Conservation (phyloP, 1,140 invertebrate genomes). For the Potamilus streckersoni region DNA sequence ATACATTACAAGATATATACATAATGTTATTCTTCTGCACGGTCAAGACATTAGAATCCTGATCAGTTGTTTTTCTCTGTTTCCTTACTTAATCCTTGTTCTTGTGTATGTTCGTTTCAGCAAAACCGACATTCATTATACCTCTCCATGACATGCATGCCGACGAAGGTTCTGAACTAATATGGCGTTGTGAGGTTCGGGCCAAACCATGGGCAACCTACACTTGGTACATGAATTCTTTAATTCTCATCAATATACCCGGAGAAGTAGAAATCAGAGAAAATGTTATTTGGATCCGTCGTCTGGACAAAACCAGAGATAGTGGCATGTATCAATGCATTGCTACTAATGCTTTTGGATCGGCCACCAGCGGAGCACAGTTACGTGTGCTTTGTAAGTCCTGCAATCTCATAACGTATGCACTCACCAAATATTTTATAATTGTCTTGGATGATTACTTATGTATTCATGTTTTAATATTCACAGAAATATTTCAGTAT, state of each 20-base stretch:
- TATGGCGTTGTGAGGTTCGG: conserved; percentile 95
- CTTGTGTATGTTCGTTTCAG: conserved; percentile 67
- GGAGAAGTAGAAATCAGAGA: conserved; percentile 68
- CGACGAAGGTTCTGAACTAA: conserved; percentile 83
- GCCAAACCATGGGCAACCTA: conserved; percentile 94
- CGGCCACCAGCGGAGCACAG: conserved; percentile 88
- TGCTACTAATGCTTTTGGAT: conserved; percentile 89
- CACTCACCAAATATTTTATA: conserved; percentile 46
- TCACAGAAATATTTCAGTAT: too few species aligned
- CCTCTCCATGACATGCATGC: conserved; percentile 89
- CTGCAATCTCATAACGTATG: too few species aligned
- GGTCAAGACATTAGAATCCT: too few species aligned
- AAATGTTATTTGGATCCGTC: conserved; percentile 45
- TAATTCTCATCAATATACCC: conserved; percentile 71
- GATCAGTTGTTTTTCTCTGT: too few species aligned
- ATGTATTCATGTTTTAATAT: too few species aligned
- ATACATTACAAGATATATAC: too few species aligned
- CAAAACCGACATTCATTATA: conserved; percentile 93
- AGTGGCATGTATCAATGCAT: conserved; percentile 95
- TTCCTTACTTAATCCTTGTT: too few species aligned
- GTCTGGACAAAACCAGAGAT: conserved; percentile 71
- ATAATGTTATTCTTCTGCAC: too few species aligned
- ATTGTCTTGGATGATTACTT: too few species aligned
- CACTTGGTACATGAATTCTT: conserved; percentile 77
- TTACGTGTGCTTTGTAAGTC: conserved; percentile 76